phyloP scores from a whole-genome alignment of 2,888 invertebrate genomes.

The Nasonia oneida region DNA sequence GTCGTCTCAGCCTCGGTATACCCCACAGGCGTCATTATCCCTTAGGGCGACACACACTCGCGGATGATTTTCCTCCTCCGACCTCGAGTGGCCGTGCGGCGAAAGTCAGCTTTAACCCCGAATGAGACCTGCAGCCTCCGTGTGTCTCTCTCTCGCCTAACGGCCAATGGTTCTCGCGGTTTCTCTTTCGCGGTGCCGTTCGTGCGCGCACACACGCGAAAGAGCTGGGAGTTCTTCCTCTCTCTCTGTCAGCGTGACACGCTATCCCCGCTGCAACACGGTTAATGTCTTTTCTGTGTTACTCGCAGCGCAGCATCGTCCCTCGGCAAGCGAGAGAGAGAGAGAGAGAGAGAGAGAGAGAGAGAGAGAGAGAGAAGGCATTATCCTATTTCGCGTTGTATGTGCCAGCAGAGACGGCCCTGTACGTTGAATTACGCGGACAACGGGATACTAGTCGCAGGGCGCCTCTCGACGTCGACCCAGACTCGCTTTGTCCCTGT shows the following conservation, averaged over 20 bases:
- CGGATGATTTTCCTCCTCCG: conserved; percentile 19
- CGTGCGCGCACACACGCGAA: conserved; percentile 37
- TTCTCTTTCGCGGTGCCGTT: conserved; percentile 68
- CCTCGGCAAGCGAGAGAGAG: conserved; percentile 68
- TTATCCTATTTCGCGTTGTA: conserved; percentile 74
- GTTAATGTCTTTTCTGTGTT: conserved; percentile 80
- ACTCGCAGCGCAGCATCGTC: conserved; percentile 70
- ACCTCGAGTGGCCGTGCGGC: neutral
- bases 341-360: conserved; percentile 27
- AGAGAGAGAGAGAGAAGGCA: conserved; percentile 64
- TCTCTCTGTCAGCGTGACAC: conserved; percentile 63
- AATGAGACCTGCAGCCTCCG: conserved; percentile 57
- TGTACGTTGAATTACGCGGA: conserved; percentile 67
- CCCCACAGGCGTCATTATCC: neutral
- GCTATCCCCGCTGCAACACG: conserved; percentile 68
- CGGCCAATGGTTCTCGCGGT: conserved; percentile 70
- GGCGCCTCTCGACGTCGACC: conserved; percentile 22
- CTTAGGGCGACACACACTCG: neutral
- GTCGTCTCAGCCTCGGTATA: neutral
- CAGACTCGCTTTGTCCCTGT: conserved; percentile 58
- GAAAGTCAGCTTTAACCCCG: conserved; percentile 26
- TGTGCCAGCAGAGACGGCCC: conserved; percentile 60
- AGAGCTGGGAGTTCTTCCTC: conserved; percentile 58
- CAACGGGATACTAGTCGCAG: conserved; percentile 60
- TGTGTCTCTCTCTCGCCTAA: conserved; percentile 56